Evolutionary conservation across 2,888 invertebrate species (phyloP).

Genomic region (Rambutsinella grinnellia): DNA sequence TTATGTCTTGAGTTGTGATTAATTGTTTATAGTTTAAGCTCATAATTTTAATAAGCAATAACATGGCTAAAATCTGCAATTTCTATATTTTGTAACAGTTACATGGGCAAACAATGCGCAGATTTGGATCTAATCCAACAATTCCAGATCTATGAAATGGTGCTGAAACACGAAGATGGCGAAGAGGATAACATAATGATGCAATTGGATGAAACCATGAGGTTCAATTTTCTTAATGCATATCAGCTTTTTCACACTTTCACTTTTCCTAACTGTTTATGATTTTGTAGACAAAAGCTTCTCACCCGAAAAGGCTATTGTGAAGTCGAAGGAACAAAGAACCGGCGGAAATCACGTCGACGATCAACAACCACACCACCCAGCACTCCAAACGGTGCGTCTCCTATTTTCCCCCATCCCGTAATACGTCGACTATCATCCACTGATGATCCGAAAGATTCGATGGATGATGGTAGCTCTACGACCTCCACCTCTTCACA

Average conservation of each 20-base stretch:
- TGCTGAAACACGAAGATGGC: constrained; percentile 89
- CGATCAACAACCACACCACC: constrained; percentile 76
- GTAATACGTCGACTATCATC: constrained; percentile 63
- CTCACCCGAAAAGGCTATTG: constrained; percentile 74
- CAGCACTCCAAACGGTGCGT: constrained; percentile 59
- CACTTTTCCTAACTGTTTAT: background rate
- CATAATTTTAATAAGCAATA: too few relatives aligned
- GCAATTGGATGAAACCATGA: constrained; percentile 73
- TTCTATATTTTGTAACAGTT: constrained; percentile 69
- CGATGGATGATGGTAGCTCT: constrained; percentile 68
- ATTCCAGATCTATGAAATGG: constrained; percentile 95
- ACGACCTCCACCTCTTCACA: constrained; percentile 68
- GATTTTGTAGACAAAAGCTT: constrained; percentile 78
- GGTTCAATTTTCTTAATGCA: constrained; percentile 68
- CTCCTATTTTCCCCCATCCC: constrained; percentile 60
- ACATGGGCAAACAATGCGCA: constrained; percentile 92
- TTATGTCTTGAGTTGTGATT: too few relatives aligned
- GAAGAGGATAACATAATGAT: constrained; percentile 78
- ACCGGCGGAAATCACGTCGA: constrained; percentile 83
- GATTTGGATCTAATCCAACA: constrained; percentile 94
- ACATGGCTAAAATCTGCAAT: background rate
- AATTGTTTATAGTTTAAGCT: too few relatives aligned
- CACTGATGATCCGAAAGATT: constrained; percentile 70
- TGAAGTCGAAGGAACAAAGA: constrained; percentile 68
- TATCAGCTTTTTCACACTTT: background rate